These are phyloP conservation scores for Tupiocoris notatus DNA, from an alignment of 2,888 invertebrate genomes.

Conservation along the genomic window DNA sequence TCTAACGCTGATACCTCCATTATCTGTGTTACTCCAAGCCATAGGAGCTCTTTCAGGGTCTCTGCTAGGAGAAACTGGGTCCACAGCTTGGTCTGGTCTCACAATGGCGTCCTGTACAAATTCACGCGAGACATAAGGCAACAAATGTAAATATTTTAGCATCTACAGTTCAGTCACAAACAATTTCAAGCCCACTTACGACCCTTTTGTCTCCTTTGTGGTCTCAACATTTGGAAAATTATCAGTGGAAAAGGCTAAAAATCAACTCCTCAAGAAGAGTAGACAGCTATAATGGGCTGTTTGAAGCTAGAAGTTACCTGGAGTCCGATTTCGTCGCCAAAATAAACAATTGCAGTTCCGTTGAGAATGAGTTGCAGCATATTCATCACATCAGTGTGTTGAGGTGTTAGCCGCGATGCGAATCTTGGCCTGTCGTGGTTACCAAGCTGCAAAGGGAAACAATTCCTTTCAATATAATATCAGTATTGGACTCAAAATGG, in stretches of 20 bases:
- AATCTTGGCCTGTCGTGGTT: conserved; percentile 68
- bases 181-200: no score
- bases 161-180: no score
- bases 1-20: conserved; percentile 57
- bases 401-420: conserved; percentile 58
- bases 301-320: conserved; percentile 50
- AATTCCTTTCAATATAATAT: no score
- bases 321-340: conserved; percentile 85
- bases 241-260: not conserved
- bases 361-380: conserved; percentile 70
- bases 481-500: no score
- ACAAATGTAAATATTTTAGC: no score
- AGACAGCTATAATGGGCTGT: no score
- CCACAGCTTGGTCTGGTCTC: conserved; percentile 58
- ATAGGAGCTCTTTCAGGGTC: conserved; percentile 68
- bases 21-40: conserved; percentile 62
- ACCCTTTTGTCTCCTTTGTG: no score
- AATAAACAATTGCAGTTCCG: conserved; percentile 75
- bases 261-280: not conserved
- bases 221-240: no score
- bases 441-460: conserved; percentile 58
- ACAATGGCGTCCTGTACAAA: conserved; percentile 60
- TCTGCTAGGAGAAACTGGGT: conserved; percentile 59
- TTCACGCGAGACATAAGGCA: no score
- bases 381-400: conserved; percentile 68